These are phyloP conservation scores for Seira musarum DNA, from an alignment of 2,888 invertebrate species.

Conservation along the genomic window DNA sequence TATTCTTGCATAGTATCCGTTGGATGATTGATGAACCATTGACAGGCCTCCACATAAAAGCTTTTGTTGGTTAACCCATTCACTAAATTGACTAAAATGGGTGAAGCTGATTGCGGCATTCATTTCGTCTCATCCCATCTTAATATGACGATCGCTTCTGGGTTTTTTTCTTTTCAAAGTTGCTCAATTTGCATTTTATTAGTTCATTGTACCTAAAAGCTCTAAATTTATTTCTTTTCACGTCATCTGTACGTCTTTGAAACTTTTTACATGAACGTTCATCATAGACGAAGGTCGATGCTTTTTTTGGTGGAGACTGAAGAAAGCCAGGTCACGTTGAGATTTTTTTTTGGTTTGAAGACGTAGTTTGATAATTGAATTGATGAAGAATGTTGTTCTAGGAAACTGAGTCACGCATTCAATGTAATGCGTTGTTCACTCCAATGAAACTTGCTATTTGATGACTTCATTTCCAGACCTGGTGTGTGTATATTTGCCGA, in stretches of 20 bases:
- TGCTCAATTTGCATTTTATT: conserved; percentile 12
- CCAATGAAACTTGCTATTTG: background rate
- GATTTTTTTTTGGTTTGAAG: too few relatives aligned
- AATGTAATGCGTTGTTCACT: background rate
- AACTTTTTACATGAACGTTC: background rate
- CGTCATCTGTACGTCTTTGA: background rate
- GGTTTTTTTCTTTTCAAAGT: background rate
- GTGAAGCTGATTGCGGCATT: too few relatives aligned
- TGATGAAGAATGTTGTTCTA: background rate
- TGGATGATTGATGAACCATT: too few relatives aligned
- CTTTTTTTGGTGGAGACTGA: background rate
- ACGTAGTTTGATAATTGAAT: background rate
- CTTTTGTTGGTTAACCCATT: too few relatives aligned
- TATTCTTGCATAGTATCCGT: too few relatives aligned
- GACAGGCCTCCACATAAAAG: background rate
- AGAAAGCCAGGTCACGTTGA: background rate
- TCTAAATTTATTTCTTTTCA: background rate
- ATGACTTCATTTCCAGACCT: background rate
- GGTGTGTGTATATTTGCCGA: too few relatives aligned
- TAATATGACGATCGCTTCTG: too few relatives aligned
- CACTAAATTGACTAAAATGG: background rate
- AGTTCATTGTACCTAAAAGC: background rate
- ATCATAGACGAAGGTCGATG: background rate
- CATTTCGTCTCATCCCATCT: too few relatives aligned
- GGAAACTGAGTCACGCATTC: background rate